Evolutionary conservation across 2,113 vertebrate species (phyloP).

Genomic region (Gnathonemus echidnorhynchus): DNA sequence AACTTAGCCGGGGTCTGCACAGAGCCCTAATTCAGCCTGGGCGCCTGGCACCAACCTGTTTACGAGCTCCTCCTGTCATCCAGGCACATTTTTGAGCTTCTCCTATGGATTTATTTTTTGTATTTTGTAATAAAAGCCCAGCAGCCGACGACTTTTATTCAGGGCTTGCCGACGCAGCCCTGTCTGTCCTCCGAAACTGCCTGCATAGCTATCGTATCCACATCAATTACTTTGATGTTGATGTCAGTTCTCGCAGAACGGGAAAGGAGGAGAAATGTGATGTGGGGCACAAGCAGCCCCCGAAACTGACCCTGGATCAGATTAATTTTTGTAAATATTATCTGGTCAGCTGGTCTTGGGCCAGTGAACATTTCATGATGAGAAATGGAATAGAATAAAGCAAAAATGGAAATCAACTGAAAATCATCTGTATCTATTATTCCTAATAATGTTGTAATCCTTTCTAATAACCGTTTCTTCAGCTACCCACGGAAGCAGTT

Average conservation of each 20-base stretch:
- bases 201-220: neutral
- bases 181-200: neutral
- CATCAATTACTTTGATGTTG: neutral
- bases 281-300: neutral
- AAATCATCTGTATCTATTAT: neutral
- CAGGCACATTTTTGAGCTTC: neutral
- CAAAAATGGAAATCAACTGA: neutral
- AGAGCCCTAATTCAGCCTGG: too few relatives aligned
- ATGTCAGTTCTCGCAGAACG: neutral
- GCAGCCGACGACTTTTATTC: neutral
- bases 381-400: neutral
- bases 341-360: neutral
- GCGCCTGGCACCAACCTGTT: neutral
- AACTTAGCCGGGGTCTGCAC: too few relatives aligned
- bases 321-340: neutral
- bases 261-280: neutral
- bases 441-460: neutral
- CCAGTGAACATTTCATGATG: neutral
- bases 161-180: neutral
- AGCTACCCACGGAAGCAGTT: neutral
- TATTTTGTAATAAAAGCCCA: neutral
- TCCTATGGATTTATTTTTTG: neutral
- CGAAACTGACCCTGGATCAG: neutral
- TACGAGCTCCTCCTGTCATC: neutral
- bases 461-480: neutral